Percentiles rank a stretch among this genome's conserved stretches.
These are phyloP conservation scores for Pharmacophagus antenor DNA, from an alignment of 2,888 invertebrate species.

Conservation along the genomic window DNA sequence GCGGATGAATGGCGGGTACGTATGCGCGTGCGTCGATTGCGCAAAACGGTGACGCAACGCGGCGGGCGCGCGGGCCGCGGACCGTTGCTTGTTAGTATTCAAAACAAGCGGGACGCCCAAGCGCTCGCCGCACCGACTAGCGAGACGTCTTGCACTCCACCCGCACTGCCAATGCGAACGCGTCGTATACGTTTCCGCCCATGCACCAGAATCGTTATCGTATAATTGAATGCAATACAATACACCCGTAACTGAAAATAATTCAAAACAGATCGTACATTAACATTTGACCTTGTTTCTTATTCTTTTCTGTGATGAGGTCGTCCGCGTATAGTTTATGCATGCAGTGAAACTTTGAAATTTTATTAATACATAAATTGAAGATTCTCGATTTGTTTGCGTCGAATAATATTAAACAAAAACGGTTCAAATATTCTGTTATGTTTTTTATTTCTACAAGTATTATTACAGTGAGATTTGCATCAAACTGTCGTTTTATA, in stretches of 20 bases:
- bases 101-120: conserved; percentile 70
- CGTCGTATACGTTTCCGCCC: background rate
- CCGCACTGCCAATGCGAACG: background rate
- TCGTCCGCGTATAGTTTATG: background rate
- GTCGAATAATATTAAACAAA: background rate
- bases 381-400: background rate
- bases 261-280: background rate
- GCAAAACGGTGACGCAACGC: conserved; percentile 67
- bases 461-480: too few relatives aligned
- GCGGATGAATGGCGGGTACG: conserved; percentile 65
- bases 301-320: background rate
- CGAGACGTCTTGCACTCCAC: conserved; percentile 37
- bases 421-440: too few relatives aligned
- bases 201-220: background rate
- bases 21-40: conserved; percentile 64
- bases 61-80: conserved; percentile 40
- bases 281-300: background rate
- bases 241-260: background rate
- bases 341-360: background rate
- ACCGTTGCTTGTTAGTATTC: conserved; percentile 73
- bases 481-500: too few relatives aligned
- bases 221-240: background rate
- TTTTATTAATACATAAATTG: background rate
- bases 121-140: conserved; percentile 57
- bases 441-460: too few relatives aligned